Conservation (phyloP, 2,797 vertebrate species). For the Gorsachius magnificus region DNA sequence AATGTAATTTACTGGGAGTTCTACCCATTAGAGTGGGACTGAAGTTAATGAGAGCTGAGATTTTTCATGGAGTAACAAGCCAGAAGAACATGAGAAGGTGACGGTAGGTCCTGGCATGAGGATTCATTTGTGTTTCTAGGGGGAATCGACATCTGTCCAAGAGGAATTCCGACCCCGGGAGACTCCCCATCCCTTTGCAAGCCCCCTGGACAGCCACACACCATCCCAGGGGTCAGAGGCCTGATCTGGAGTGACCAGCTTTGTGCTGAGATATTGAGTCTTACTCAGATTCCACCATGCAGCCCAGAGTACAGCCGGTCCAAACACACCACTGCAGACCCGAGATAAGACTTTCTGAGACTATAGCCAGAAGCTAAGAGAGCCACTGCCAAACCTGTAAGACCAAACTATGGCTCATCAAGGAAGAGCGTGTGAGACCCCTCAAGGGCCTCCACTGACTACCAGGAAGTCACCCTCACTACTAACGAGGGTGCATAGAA, state of each 20-base stretch:
- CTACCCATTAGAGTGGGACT: neutral
- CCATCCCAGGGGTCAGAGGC: neutral
- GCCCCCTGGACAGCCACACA: neutral
- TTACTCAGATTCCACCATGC: neutral
- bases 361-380: neutral
- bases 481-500: neutral
- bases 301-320: neutral
- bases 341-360: neutral
- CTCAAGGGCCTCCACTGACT: neutral
- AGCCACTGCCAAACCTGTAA: neutral
- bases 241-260: neutral
- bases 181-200: neutral
- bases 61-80: neutral
- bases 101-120: neutral
- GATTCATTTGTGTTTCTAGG: neutral
- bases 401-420: neutral
- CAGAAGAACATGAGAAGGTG: neutral
- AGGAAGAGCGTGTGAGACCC: neutral
- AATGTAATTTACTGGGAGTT: neutral
- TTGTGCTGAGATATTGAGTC: neutral
- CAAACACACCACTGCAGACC: neutral
- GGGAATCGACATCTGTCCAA: neutral
- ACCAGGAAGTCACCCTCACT: neutral
- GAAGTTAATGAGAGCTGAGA: neutral
- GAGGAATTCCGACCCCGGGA: neutral